Evolutionary conservation across 2,113 vertebrate genomes (phyloP).

Genomic region (Micromys minutus): DNA sequence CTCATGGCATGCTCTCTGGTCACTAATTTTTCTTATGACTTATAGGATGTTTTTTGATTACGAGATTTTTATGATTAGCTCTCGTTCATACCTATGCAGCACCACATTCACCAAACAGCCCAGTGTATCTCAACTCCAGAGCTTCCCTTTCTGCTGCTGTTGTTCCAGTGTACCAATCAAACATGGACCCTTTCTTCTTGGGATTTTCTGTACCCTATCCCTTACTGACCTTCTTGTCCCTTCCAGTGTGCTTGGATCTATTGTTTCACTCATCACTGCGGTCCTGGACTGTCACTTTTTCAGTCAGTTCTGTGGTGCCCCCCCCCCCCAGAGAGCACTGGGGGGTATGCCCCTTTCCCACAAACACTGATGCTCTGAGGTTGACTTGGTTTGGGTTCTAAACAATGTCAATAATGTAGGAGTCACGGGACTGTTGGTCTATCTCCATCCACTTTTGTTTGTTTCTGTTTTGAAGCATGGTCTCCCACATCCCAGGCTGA

Average conservation of each 20-base stretch:
- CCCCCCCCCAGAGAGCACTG: not conserved
- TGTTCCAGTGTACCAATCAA: not conserved
- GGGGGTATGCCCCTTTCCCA: not conserved
- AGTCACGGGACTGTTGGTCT: not conserved
- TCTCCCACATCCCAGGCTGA: not conserved
- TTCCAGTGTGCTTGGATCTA: not conserved
- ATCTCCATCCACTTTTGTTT: not conserved
- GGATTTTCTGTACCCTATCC: not conserved
- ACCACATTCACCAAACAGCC: not conserved
- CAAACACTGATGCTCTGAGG: not conserved
- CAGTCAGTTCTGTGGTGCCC: not conserved
- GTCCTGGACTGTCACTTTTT: not conserved
- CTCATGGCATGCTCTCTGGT: not conserved
- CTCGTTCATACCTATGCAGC: not conserved
- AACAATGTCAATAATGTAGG: not conserved
- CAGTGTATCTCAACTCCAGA: not conserved
- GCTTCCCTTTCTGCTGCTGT: not conserved
- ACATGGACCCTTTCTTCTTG: not conserved
- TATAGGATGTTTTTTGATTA: not conserved
- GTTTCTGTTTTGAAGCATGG: not conserved
- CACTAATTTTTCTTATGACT: not conserved
- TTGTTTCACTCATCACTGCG: not conserved
- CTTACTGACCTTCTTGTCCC: not conserved
- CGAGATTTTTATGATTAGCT: not conserved
- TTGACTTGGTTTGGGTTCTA: not conserved